Base-by-base conservation (phyloP, 2,888 invertebrate species). In the Nesidiocoris tenuis region DNA sequence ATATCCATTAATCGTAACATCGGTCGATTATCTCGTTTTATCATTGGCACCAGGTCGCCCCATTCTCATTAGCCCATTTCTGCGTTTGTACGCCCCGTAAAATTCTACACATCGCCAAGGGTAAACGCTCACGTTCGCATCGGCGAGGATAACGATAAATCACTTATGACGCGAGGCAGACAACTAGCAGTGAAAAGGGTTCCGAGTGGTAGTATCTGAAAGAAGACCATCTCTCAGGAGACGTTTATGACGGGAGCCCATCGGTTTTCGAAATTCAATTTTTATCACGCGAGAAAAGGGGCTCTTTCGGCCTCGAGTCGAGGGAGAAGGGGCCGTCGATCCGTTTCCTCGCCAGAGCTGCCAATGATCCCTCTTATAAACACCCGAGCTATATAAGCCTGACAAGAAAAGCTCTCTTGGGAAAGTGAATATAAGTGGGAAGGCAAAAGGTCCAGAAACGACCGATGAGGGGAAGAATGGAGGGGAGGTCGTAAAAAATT, bases 341-440 rank as follows among this genome's bases (percentile, higher is more conserved):
- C 39, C 39, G 39, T 39, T 39, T 39, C 39, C 39, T 39, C 39
- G 39, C 39, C 39, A 39, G 39, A 39, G 39, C 39, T 39, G 39
- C 39, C 39, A 67, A 56, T 67, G 67, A 67, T 67, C 67, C 56
- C 55, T 56, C 67, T 67, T 66, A 66, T 66, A 66, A 67, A 67
- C 56, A 67, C 67, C 55, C 67, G 19, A 56, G 56, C 55, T n/a
- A 22, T 67, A 67, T 67, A 67, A 67, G 67, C 39, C 67, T 67
- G 67, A 67, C 67, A 67, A 67, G 67, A 67, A 67, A 67, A 67
- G 67, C 67, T 67, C 67, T 67, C 67, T 65, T 55, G 54, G 56
- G 39, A 39, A 39, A 39, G 39, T 39, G 39, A 39, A 39, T 39
- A 39, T 39, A 39, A 39, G 39, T 39, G 39, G 39, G 39, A 39